Evolutionary conservation across 1,140 invertebrate species (phyloP).

Genomic region (Temnothorax nylanderi): DNA sequence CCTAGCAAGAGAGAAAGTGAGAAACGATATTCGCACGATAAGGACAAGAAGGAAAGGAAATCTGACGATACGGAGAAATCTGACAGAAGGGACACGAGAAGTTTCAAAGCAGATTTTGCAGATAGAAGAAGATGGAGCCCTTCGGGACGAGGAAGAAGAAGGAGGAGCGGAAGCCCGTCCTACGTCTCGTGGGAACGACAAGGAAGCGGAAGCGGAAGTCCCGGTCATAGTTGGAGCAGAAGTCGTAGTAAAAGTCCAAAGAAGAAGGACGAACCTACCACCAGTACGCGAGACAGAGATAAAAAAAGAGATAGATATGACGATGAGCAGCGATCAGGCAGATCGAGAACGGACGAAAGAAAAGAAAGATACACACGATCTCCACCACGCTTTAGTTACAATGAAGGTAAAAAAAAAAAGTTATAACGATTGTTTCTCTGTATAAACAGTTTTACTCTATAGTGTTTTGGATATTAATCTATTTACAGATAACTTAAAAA

Average conservation of each 20-base stretch:
- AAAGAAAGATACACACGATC: conserved; percentile 78
- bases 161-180: conserved; percentile 74
- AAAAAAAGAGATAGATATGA: conserved; percentile 72
- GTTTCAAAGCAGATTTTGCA: conserved; percentile 61
- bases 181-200: conserved; percentile 76
- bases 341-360: conserved; percentile 75
- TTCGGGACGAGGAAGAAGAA: conserved; percentile 67
- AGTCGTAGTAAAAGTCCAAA: conserved; percentile 82
- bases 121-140: conserved; percentile 76
- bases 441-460: not conserved
- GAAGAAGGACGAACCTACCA: conserved; percentile 73
- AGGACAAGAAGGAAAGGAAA: conserved; percentile 72
- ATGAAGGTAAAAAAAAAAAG: conserved; percentile 70
- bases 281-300: conserved; percentile 44
- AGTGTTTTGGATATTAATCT: not conserved
- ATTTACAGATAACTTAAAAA: conserved; percentile 75
- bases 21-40: conserved; percentile 72
- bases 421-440: too few relatives aligned
- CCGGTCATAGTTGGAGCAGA: conserved; percentile 78
- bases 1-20: conserved; percentile 70
- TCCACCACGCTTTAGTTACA: conserved; percentile 71
- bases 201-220: conserved; percentile 74
- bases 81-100: conserved; percentile 64
- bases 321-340: conserved; percentile 72
- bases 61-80: conserved; percentile 73